Conservation (phyloP, 2,797 vertebrate species). For the Salarias fasciatus region DNA sequence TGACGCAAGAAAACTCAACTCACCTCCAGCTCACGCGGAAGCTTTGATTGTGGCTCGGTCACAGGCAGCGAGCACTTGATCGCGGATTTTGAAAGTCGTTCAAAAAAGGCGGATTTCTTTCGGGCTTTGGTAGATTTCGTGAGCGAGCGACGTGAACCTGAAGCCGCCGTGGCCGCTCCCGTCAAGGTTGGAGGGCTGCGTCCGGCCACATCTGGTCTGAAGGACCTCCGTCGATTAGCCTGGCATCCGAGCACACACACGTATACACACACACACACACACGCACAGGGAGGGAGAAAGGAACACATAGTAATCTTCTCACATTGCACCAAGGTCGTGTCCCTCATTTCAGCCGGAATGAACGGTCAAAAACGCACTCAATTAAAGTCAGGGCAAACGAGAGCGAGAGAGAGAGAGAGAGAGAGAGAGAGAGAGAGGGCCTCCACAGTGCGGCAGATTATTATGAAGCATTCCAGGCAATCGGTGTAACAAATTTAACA, state of each 20-base stretch:
- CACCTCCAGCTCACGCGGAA: conserved; percentile 42
- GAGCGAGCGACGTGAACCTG: background rate
- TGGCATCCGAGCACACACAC: conserved; percentile 6
- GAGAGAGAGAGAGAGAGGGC: conserved; percentile 48
- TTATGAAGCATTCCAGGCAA: conserved; percentile 45
- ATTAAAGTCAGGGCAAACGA: conserved; percentile 52
- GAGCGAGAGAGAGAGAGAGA: conserved; percentile 42
- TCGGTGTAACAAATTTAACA: conserved; percentile 33
- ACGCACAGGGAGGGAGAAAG: background rate
- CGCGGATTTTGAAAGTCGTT: conserved; percentile 33
- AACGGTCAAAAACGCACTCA: conserved; percentile 50
- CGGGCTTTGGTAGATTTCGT: conserved; percentile 14
- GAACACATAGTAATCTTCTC: conserved; percentile 54
- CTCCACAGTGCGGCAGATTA: conserved; percentile 12
- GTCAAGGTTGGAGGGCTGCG: too few species aligned
- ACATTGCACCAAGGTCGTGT: conserved; percentile 63
- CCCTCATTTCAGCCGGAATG: conserved; percentile 51
- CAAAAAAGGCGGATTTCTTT: background rate
- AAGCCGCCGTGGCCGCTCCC: conserved; percentile 10
- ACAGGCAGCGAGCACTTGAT: conserved; percentile 17
- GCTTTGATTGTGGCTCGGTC: conserved; percentile 50
- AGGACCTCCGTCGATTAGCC: conserved; percentile 56
- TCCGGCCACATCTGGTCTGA: conserved; percentile 46
- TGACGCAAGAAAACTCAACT: conserved; percentile 61
- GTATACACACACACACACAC: conserved; percentile 9